Percentiles rank a stretch among this genome's conserved stretches.
Evolutionary conservation across 1,140 invertebrate genomes (phyloP).

Genomic region (Atta colombica): DNA sequence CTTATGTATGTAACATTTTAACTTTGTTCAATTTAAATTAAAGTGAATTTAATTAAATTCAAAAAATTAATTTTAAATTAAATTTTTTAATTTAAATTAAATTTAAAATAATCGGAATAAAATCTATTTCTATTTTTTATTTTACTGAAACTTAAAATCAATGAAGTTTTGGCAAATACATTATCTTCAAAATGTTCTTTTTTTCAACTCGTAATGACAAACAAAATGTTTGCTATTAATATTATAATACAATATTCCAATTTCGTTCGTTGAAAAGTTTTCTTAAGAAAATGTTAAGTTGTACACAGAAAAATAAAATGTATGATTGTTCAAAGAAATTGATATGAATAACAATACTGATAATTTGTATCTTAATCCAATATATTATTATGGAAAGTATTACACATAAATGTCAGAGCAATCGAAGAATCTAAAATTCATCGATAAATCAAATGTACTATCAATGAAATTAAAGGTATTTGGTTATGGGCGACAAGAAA

Average conservation of each 20-base stretch:
- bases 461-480: neutral
- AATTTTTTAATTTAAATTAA: no score
- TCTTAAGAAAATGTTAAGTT: neutral
- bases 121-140: no score
- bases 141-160: no score
- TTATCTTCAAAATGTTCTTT: neutral
- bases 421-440: neutral
- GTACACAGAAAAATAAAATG: neutral
- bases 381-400: neutral
- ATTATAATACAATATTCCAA: neutral
- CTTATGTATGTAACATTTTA: no score
- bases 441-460: neutral
- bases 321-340: neutral
- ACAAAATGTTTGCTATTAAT: neutral
- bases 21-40: no score
- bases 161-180: no score
- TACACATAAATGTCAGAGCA: neutral
- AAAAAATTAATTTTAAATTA: no score
- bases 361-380: no score
- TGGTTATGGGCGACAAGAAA: neutral
- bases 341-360: neutral
- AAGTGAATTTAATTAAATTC: no score
- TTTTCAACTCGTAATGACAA: neutral
- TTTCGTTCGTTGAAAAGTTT: neutral
- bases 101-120: no score